Evolutionary conservation across 64 coral and sea anemone species (phyloP).

Genomic region (Montipora efflorescens): DNA sequence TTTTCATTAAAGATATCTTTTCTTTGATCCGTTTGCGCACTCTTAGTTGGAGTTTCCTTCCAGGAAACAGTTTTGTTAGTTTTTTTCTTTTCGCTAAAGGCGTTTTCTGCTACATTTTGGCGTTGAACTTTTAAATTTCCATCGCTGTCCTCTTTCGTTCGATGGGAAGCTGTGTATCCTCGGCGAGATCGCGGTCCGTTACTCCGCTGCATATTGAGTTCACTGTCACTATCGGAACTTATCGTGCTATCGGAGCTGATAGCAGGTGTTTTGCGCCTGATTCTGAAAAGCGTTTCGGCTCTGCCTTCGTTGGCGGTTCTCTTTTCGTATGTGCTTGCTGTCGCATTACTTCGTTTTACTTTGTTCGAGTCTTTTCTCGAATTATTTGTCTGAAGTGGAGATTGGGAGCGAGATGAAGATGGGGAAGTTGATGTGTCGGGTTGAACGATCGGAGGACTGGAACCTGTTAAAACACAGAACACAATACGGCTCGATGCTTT

Average conservation of each 20-base stretch:
- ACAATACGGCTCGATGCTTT: neutral
- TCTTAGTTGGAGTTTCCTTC: conserved; percentile 17
- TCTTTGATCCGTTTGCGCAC: neutral
- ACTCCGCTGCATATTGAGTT: conserved; percentile 28
- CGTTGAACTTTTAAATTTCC: neutral
- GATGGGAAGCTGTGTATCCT: neutral
- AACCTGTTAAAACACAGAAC: neutral
- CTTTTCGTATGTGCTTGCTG: neutral
- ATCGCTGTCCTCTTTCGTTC: conserved; percentile 3
- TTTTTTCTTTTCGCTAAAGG: neutral
- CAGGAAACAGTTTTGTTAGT: conserved; percentile 22
- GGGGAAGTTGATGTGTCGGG: conserved; percentile 8
- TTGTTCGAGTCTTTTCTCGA: neutral
- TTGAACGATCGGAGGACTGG: neutral
- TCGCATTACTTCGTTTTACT: neutral
- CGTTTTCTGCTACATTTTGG: neutral
- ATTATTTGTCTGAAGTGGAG: conserved; percentile 38
- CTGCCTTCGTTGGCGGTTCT: neutral
- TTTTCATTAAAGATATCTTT: neutral
- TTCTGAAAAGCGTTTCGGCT: neutral
- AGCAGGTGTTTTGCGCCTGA: conserved; percentile 13
- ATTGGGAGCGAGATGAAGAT: conserved; percentile 70
- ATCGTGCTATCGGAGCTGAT: conserved; percentile 64
- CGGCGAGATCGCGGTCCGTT: neutral
- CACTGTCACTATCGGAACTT: conserved; percentile 66